Base-by-base conservation (phyloP, 2,797 vertebrate species). In the Sebastes ruberrimus region DNA sequence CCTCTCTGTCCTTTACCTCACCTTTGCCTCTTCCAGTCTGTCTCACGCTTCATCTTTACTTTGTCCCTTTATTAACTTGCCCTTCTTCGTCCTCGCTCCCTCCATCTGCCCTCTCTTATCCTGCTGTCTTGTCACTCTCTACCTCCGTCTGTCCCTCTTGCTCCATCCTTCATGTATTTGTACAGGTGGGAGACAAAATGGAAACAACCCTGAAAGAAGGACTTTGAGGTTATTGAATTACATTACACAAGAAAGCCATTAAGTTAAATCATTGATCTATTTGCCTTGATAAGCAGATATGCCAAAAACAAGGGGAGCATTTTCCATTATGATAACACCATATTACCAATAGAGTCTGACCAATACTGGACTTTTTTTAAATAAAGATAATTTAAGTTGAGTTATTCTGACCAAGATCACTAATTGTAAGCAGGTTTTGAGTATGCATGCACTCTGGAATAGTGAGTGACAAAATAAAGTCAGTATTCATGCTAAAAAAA, bases 1-100 rank as follows among this genome's bases (percentile, higher is more conserved):
- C 16, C 5, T 72, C 64, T 14, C 52, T 74, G 84, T 87, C 82
- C 86, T 87, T 75, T 72, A 67, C 76, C 74, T 89, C 78, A 78
- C 83, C 86, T 86, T 80, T 84, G 76, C 80, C 84, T 87, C 70
- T 71, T 70, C 66, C 70, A 38, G 71, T 53, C 53, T 9, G n/a
- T 46, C 64, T 71, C 23, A 5, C 7, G 7, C 52, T 67, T 78
- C 69, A 78, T 83, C 70, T 81, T 69, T 74, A 63, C 66, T 68
- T 11, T 73, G 64, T 83, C 77, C 66, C 10, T 67, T 75, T 13
- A 71, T 78, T 66, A 91, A 81, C 82, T 62, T 52, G 33, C 55
- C 72, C 60, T 63, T 73, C n/a, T 69, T 42, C 2, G 2, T 33
- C 60, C 60, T 53, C 20, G 3, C 56, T 72, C n/a, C 33, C 23